A percentile compares a stretch with the other conserved stretches of the same genome.
Evolutionary conservation across 2,797 vertebrate species (phyloP).

Genomic region (Tragopan temminckii): DNA sequence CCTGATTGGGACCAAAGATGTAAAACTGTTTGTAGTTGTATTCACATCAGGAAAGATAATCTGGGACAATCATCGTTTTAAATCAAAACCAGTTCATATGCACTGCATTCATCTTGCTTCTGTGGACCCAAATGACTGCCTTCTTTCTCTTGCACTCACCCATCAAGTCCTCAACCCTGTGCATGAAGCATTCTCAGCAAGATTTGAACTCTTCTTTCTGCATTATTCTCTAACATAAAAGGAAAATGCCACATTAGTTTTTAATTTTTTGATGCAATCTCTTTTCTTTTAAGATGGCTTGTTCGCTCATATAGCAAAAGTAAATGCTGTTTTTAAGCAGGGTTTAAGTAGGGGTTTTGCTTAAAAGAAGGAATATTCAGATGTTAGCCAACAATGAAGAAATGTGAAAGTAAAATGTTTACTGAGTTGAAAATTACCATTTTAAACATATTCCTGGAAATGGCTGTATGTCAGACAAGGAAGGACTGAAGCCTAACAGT

Average conservation of each 20-base stretch:
- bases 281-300: background rate
- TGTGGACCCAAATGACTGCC: background rate
- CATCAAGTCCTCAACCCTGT: background rate
- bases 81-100: background rate
- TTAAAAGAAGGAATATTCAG: constrained; percentile 1
- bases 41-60: background rate
- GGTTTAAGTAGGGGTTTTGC: background rate
- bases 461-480: background rate
- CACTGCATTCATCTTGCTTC: background rate
- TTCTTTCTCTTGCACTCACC: background rate
- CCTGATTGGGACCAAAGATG: background rate
- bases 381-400: background rate
- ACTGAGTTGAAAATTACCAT: background rate
- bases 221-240: background rate
- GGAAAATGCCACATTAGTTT: background rate
- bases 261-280: background rate
- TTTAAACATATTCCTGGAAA: constrained; percentile 36
- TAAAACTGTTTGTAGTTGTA: background rate
- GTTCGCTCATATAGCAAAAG: background rate
- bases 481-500: constrained; percentile 20
- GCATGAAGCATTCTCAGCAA: background rate
- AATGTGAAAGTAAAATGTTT: background rate
- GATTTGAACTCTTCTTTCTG: background rate
- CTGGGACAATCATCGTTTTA: background rate
- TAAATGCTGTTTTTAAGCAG: background rate